Evolutionary conservation across 2,113 vertebrate species (phyloP).

Genomic region (Psophia crepitans): DNA sequence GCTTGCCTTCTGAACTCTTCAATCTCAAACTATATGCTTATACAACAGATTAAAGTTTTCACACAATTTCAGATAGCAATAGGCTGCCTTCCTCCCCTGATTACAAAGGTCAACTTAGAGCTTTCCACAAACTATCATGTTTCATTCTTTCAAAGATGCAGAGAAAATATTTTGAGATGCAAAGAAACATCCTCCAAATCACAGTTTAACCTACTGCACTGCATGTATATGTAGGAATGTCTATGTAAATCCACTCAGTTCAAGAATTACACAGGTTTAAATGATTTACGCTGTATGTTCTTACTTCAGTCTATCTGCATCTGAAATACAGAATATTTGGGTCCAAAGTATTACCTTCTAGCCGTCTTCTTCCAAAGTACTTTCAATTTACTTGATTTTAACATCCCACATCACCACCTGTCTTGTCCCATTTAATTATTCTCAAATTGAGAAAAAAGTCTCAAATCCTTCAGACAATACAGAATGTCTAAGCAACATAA

Average conservation of each 20-base stretch:
- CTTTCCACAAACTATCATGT: background rate
- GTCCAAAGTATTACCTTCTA: background rate
- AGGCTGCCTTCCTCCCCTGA: background rate
- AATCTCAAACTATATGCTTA: background rate
- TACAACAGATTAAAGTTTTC: background rate
- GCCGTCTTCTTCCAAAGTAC: background rate
- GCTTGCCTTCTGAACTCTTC: background rate
- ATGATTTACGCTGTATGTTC: background rate
- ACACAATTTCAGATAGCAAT: background rate
- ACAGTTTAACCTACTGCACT: background rate
- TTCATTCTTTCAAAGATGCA: background rate
- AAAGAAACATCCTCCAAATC: background rate
- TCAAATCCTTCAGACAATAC: background rate
- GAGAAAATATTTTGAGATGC: slow-evolving; percentile 12
- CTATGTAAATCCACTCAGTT: background rate
- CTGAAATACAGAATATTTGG: background rate
- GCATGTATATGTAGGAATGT: background rate
- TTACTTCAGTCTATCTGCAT: background rate
- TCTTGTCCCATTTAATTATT: background rate
- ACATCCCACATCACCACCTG: background rate
- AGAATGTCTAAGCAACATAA: background rate
- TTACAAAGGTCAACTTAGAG: background rate
- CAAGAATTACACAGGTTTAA: background rate
- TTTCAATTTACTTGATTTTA: background rate
- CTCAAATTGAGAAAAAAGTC: background rate